Percentiles rank a stretch among this genome's conserved stretches.
Evolutionary conservation across 2,888 invertebrate species (phyloP).

Genomic region (Epistrophe eligans): DNA sequence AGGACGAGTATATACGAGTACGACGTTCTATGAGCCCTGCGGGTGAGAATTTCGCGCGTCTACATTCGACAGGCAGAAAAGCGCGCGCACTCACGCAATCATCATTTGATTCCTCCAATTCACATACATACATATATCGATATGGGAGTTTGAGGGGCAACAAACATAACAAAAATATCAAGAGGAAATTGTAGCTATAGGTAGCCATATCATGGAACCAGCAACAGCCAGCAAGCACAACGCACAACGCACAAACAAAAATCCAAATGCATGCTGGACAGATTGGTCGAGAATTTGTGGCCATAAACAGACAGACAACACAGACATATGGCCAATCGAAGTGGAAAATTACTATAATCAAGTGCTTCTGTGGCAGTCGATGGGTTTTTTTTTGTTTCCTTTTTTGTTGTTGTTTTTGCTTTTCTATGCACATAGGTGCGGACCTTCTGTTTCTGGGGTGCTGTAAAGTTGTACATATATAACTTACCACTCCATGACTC

Average conservation of each 20-base stretch:
- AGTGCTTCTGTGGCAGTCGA: conserved; percentile 74
- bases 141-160: background rate
- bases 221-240: conserved; percentile 14
- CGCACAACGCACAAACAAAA: background rate
- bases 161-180: background rate
- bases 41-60: conserved; percentile 72
- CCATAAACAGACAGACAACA: conserved; percentile 67
- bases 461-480: background rate
- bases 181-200: background rate
- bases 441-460: conserved; percentile 9
- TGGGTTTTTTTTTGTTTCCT: conserved; percentile 39
- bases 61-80: conserved; percentile 72
- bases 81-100: conserved; percentile 76
- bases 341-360: conserved; percentile 76
- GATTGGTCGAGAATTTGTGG: conserved; percentile 75
- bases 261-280: conserved; percentile 42
- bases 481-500: background rate
- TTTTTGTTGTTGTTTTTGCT: background rate
- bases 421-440: background rate
- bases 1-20: conserved; percentile 1
- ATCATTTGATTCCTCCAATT: conserved; percentile 70
- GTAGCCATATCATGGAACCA: conserved; percentile 13
- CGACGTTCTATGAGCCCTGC: conserved; percentile 68
- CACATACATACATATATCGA: conserved; percentile 7
- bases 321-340: conserved; percentile 73